Evolutionary conservation across 2,888 invertebrate genomes (phyloP).

Genomic region (Diaprepes abbreviatus): DNA sequence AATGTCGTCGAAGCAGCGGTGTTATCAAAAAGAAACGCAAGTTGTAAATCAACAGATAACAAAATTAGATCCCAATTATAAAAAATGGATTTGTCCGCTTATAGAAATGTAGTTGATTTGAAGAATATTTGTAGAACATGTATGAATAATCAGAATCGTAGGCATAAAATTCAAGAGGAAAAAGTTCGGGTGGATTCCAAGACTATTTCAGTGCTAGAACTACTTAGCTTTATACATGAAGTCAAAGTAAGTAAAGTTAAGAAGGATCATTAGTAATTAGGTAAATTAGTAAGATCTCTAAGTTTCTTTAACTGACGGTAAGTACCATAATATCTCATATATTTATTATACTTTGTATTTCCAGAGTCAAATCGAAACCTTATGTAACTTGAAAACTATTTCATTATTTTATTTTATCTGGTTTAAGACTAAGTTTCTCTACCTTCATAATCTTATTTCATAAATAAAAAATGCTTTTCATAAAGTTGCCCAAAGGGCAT

Average conservation of each 20-base stretch:
- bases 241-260: conserved; percentile 52
- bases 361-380: too few species aligned
- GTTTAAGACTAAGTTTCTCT: too few species aligned
- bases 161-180: conserved; percentile 50
- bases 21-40: background rate
- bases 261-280: too few species aligned
- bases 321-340: too few species aligned
- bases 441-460: too few species aligned
- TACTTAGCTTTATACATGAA: conserved; percentile 51
- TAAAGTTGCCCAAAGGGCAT: too few species aligned
- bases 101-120: conserved; percentile 45
- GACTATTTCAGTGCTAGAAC: conserved; percentile 49
- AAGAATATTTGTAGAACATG: conserved; percentile 48
- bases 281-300: too few species aligned
- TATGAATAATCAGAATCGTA: conserved; percentile 45
- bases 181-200: conserved; percentile 49
- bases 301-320: too few species aligned
- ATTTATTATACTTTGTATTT: too few species aligned
- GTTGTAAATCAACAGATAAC: background rate
- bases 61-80: background rate
- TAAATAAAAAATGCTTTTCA: too few species aligned
- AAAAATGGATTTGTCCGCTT: conserved; percentile 45
- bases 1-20: background rate
- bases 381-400: too few species aligned
- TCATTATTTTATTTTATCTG: too few species aligned